phyloP scores from a whole-genome alignment of 2,888 invertebrate species.

The Oscheius sp. region DNA sequence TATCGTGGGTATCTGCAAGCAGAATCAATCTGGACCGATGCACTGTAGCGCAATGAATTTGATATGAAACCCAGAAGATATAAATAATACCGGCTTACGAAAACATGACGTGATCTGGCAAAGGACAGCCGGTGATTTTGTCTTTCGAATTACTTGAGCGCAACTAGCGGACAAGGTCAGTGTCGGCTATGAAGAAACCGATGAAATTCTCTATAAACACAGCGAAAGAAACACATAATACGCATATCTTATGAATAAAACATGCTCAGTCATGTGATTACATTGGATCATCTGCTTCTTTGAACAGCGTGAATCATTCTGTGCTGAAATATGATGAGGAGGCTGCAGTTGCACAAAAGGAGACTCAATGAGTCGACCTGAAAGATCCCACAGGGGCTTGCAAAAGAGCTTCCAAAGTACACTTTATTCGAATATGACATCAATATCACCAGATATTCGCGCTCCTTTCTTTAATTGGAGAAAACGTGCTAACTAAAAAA shows the following conservation, averaged over 20 bases:
- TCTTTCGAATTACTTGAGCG: slow-evolving; percentile 23
- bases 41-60: background rate
- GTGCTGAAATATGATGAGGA: no score
- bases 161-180: slow-evolving; percentile 27
- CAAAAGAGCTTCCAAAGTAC: background rate
- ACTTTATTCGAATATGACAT: background rate
- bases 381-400: no score
- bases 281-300: no score
- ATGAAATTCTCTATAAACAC: no score
- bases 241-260: no score
- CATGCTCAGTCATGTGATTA: no score
- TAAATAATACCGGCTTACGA: background rate
- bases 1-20: no score
- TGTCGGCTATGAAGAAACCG: background rate
- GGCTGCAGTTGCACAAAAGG: background rate
- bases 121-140: slow-evolving; percentile 11
- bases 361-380: no score
- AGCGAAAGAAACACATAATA: no score
- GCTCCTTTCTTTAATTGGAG: slow-evolving; percentile 21
- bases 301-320: no score
- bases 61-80: background rate
- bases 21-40: no score
- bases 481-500: slow-evolving; percentile 1
- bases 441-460: slow-evolving; percentile 8
- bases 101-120: slow-evolving; percentile 1